These are phyloP conservation scores for Congeria kusceri DNA, from an alignment of 2,888 invertebrate species.

Conservation along the genomic window DNA sequence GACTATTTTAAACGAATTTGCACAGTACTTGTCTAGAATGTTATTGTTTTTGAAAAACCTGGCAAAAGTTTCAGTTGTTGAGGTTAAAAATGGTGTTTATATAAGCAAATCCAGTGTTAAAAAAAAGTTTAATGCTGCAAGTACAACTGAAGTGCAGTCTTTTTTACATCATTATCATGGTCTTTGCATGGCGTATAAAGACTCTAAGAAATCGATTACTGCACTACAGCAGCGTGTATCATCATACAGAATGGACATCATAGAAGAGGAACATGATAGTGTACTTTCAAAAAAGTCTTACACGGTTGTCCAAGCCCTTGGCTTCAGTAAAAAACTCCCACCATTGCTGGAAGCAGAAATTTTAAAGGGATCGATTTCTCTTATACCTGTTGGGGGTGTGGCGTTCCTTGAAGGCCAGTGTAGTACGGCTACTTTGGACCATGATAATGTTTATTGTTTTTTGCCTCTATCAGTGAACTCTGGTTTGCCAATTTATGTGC, in stretches of 20 bases:
- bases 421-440: no score
- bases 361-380: background rate
- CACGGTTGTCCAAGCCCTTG: background rate
- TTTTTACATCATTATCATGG: no score
- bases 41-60: slow-evolving; percentile 64
- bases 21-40: slow-evolving; percentile 32
- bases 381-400: background rate
- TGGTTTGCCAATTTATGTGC: slow-evolving; percentile 71
- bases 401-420: no score
- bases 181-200: no score
- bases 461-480: slow-evolving; percentile 71
- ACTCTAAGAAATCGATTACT: no score
- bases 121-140: no score
- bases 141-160: no score
- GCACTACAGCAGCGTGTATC: no score
- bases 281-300: background rate
- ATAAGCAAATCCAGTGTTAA: no score
- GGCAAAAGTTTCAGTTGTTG: slow-evolving; percentile 32
- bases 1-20: slow-evolving; percentile 33
- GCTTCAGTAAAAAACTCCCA: background rate
- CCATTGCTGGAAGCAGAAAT: background rate
- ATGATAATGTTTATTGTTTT: slow-evolving; percentile 70
- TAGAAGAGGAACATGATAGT: no score
- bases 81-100: no score
- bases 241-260: no score